Conservation (phyloP, 1,140 invertebrate genomes). For the Whitmania pigra region DNA sequence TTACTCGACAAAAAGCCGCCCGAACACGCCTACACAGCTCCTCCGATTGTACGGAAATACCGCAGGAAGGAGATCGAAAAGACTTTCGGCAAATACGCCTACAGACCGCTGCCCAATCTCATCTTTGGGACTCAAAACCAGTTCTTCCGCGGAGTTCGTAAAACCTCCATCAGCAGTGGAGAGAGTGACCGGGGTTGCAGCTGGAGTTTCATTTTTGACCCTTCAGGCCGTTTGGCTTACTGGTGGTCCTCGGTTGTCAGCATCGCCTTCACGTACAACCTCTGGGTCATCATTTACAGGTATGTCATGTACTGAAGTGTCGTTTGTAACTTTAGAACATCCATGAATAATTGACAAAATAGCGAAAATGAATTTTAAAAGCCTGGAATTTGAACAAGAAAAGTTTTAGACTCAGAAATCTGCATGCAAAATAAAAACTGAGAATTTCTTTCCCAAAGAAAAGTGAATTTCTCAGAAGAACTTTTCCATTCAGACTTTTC, state of each 20-base stretch:
- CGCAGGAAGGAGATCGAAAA: conserved; percentile 10
- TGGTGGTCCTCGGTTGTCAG: conserved; percentile 64
- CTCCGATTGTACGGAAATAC: background rate
- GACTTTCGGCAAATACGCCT: conserved; percentile 6
- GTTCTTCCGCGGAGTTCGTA: background rate
- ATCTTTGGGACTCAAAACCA: background rate
- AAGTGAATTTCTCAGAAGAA: background rate
- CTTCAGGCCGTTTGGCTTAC: conserved; percentile 40
- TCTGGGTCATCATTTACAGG: conserved; percentile 50
- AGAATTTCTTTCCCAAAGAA: background rate
- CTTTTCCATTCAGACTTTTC: too few species aligned
- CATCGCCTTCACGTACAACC: conserved; percentile 93
- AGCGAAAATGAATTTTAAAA: background rate
- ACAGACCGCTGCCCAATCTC: background rate
- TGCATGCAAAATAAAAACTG: background rate
- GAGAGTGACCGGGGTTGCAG: conserved; percentile 38
- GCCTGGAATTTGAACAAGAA: background rate
- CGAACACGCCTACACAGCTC: background rate
- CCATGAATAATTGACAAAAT: conserved; percentile 1
- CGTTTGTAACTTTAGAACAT: background rate
- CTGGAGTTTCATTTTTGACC: conserved; percentile 51
- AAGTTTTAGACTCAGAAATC: background rate
- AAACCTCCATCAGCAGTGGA: background rate
- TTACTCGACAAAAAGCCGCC: too few species aligned
- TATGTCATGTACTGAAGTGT: background rate